These are phyloP conservation scores for Hipparchia sbordonii DNA, from an alignment of 2,888 invertebrate species.

Conservation along the genomic window DNA sequence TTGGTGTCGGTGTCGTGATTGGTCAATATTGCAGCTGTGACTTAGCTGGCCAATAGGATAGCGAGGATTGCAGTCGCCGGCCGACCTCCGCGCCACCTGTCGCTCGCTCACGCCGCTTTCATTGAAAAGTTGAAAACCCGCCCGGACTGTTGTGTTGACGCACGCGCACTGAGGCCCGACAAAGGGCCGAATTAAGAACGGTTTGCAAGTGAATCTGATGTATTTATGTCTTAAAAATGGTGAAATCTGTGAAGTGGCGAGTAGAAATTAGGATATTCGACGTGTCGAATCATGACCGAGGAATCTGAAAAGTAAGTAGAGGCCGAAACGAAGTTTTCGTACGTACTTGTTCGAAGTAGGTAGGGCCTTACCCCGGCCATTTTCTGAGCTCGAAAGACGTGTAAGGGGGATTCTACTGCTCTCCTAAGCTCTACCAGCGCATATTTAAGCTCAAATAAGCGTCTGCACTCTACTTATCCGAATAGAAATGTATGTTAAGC, in stretches of 20 bases:
- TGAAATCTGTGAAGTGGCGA: slow-evolving; percentile 91
- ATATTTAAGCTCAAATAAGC: slow-evolving; percentile 35
- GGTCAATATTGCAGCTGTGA: slow-evolving; percentile 51
- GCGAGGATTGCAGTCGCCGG: slow-evolving; percentile 49
- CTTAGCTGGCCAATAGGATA: slow-evolving; percentile 55
- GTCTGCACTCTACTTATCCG: slow-evolving; percentile 35
- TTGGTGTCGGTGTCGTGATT: slow-evolving; percentile 52
- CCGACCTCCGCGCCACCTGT: slow-evolving; percentile 78
- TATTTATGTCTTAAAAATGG: slow-evolving; percentile 92
- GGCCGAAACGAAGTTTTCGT: slow-evolving; percentile 61
- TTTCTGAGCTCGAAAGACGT: slow-evolving; percentile 66
- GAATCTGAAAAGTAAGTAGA: slow-evolving; percentile 93
- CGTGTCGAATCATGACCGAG: slow-evolving; percentile 95
- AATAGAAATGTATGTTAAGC: slow-evolving; percentile 46
- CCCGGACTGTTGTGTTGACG: slow-evolving; percentile 76
- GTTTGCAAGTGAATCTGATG: slow-evolving; percentile 84
- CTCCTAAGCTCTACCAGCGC: slow-evolving; percentile 41
- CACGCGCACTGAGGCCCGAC: slow-evolving; percentile 81
- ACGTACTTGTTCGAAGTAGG: slow-evolving; percentile 67
- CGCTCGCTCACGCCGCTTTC: slow-evolving; percentile 68
- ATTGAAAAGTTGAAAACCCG: slow-evolving; percentile 67
- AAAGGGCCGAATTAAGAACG: slow-evolving; percentile 81
- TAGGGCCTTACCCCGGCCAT: slow-evolving; percentile 79
- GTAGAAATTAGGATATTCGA: slow-evolving; percentile 92
- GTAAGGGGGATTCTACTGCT: slow-evolving; percentile 54